Conservation (phyloP, 2,888 invertebrate genomes). For the Epinotia brunnichana region DNA sequence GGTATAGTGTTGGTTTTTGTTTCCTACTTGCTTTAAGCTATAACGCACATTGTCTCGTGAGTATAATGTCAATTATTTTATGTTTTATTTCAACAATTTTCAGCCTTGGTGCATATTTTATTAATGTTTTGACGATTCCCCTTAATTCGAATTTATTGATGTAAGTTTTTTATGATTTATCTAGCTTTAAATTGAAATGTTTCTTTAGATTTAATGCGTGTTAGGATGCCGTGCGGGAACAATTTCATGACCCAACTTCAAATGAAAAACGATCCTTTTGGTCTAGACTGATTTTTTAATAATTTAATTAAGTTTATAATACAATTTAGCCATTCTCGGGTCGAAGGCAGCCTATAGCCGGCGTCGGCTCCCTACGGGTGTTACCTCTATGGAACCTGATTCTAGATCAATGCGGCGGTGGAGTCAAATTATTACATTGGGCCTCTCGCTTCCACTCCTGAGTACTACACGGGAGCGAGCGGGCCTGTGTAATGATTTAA, state of each 20-base stretch:
- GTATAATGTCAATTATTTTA: constrained; percentile 15
- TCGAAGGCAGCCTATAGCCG: constrained; percentile 44
- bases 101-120: constrained; percentile 29
- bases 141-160: constrained; percentile 36
- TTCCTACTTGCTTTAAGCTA: constrained; percentile 37
- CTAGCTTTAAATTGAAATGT: constrained; percentile 56
- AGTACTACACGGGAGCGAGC: neutral
- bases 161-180: constrained; percentile 55
- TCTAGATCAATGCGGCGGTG: neutral
- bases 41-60: constrained; percentile 7
- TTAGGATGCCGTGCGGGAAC: constrained; percentile 51
- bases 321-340: constrained; percentile 46
- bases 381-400: neutral
- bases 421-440: neutral
- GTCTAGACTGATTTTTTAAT: constrained; percentile 76
- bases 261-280: constrained; percentile 60
- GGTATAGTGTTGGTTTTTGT: constrained; percentile 40
- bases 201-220: constrained; percentile 65
- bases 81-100: constrained; percentile 25
- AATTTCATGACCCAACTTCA: constrained; percentile 62
- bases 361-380: neutral
- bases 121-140: constrained; percentile 12
- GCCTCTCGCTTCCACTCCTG: neutral
- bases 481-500: neutral
- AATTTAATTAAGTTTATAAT: constrained; percentile 47